Percentiles rank a stretch among this genome's conserved stretches.
These are phyloP conservation scores for Aleiodes leptofemur DNA, from an alignment of 2,888 invertebrate species.

Conservation along the genomic window DNA sequence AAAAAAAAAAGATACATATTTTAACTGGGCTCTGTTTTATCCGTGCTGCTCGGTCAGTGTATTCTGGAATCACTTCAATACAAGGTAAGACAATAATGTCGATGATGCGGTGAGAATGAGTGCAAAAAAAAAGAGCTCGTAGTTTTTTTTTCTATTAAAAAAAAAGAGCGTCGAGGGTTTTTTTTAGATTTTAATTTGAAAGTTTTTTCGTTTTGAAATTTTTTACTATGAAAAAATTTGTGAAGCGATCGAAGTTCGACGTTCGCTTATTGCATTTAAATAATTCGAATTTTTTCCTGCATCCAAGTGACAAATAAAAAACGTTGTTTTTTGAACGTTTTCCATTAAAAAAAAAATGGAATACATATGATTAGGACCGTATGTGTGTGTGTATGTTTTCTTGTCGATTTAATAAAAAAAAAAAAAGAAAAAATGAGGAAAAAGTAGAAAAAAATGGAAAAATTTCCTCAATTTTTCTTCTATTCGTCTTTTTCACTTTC, in stretches of 20 bases:
- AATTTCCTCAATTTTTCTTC: conserved; percentile 4
- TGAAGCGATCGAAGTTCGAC: conserved; percentile 48
- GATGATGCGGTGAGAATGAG: conserved; percentile 51
- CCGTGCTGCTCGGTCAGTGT: conserved; percentile 92
- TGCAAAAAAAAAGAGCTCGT: conserved; percentile 50
- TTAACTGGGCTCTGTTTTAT: conserved; percentile 80
- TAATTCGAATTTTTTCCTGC: conserved; percentile 53
- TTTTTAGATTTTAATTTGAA: conserved; percentile 57
- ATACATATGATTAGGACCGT: conserved; percentile 19
- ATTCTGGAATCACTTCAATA: conserved; percentile 99
- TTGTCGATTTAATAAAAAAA: neutral
- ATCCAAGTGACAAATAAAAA: conserved; percentile 47
- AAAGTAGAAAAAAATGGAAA: neutral
- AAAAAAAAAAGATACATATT: conserved; percentile 65
- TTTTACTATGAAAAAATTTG: conserved; percentile 73
- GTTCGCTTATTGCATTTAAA: conserved; percentile 50
- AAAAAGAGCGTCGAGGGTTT: conserved; percentile 45
- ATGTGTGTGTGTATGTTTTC: conserved; percentile 35
- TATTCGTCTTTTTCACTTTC: conserved; percentile 44
- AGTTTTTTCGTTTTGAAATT: conserved; percentile 58
- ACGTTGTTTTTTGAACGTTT: neutral
- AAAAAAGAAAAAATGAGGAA: neutral
- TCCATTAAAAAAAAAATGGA: neutral
- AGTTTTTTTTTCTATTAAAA: conserved; percentile 44
- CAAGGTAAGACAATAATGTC: conserved; percentile 88